phyloP scores from a whole-genome alignment of 2,888 invertebrate genomes.

The Andrena bicolor region DNA sequence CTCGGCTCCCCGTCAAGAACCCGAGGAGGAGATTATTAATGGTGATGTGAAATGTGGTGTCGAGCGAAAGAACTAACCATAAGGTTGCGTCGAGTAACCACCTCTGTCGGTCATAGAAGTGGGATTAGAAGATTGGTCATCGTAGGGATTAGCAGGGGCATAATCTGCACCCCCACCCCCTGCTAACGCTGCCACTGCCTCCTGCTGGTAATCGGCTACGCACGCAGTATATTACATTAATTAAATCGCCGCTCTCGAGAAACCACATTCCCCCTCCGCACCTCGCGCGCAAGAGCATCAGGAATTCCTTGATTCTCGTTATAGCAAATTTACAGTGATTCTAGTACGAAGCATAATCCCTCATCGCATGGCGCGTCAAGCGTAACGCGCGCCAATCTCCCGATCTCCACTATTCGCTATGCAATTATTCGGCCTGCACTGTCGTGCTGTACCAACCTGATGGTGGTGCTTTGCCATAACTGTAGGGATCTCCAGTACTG shows the following conservation, averaged over 20 bases:
- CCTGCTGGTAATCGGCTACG: constrained; percentile 81
- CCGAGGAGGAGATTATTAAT: constrained; percentile 31
- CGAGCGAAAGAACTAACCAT: constrained; percentile 78
- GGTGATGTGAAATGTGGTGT: constrained; percentile 49
- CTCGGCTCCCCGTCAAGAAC: constrained; percentile 7
- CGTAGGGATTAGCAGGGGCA: constrained; percentile 79
- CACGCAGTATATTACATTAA: constrained; percentile 68
- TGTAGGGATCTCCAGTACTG: constrained; percentile 82
- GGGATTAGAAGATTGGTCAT: constrained; percentile 80
- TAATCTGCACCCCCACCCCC: constrained; percentile 78
- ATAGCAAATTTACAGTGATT: background rate
- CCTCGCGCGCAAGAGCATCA: background rate
- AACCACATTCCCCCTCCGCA: background rate
- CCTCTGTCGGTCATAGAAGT: constrained; percentile 79
- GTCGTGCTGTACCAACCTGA: constrained; percentile 75
- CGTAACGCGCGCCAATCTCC: background rate
- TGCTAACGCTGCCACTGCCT: constrained; percentile 77
- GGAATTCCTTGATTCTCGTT: background rate
- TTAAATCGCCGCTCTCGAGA: constrained; percentile 8
- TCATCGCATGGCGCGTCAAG: background rate
- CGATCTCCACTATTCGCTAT: background rate
- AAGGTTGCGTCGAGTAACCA: constrained; percentile 81
- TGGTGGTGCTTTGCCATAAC: constrained; percentile 83
- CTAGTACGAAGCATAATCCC: background rate
- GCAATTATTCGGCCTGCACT: background rate